Percentiles rank a stretch among this genome's conserved stretches.
Evolutionary conservation across 2,797 vertebrate species (phyloP).

Genomic region (Steatocranus sp.): DNA sequence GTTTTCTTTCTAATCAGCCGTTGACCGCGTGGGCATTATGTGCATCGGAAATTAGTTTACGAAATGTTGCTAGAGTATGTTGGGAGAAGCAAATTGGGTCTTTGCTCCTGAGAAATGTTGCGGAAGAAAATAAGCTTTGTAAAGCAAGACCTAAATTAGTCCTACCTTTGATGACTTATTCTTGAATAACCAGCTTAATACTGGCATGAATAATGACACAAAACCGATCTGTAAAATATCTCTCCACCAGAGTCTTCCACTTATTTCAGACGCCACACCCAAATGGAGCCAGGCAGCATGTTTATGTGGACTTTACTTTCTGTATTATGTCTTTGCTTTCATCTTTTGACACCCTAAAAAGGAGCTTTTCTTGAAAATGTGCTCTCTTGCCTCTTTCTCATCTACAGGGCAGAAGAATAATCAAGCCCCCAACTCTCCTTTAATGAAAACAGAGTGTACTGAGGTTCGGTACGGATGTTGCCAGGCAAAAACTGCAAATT

Average conservation of each 20-base stretch:
- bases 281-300: not conserved
- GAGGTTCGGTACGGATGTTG: slow-evolving; percentile 9
- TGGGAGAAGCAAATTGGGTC: slow-evolving; percentile 49
- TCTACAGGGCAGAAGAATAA: slow-evolving; percentile 10
- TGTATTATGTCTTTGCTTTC: slow-evolving; percentile 19
- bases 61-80: slow-evolving; percentile 39
- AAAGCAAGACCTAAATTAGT: slow-evolving; percentile 37
- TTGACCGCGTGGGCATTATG: slow-evolving; percentile 56
- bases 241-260: not conserved
- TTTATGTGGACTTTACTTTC: not conserved
- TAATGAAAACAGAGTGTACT: not conserved
- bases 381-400: not conserved
- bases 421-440: not conserved
- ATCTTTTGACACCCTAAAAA: slow-evolving; percentile 9
- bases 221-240: slow-evolving; percentile 10
- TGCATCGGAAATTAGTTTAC: slow-evolving; percentile 63
- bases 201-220: slow-evolving; percentile 14
- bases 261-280: not conserved
- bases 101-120: slow-evolving; percentile 47
- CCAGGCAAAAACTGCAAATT: slow-evolving; percentile 23
- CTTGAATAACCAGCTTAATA: slow-evolving; percentile 16
- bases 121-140: slow-evolving; percentile 42
- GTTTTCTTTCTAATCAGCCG: slow-evolving; percentile 69
- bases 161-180: slow-evolving; percentile 48
- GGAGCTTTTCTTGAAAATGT: slow-evolving; percentile 5